Conservation (phyloP, 1,140 invertebrate species). For the Forficula auricularia region DNA sequence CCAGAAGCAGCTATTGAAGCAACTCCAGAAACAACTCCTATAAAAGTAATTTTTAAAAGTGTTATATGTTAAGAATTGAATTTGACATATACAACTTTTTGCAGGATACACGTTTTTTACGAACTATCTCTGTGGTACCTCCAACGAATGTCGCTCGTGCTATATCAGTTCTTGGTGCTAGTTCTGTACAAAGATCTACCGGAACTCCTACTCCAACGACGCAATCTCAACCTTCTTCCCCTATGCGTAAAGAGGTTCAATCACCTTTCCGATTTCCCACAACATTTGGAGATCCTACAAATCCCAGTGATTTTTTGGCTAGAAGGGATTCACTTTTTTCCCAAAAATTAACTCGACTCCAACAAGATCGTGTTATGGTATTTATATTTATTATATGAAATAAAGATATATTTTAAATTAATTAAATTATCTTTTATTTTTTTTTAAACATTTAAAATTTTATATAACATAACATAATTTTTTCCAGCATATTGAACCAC, state of each 20-base stretch:
- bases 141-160: constrained; percentile 42
- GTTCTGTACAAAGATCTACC: too few species aligned
- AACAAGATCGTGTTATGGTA: constrained; percentile 21
- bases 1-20: constrained; percentile 71
- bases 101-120: constrained; percentile 12
- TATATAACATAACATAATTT: too few species aligned
- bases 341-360: constrained; percentile 28
- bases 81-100: too few species aligned
- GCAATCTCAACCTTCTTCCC: constrained; percentile 42
- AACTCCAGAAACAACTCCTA: constrained; percentile 70
- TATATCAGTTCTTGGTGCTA: constrained; percentile 30
- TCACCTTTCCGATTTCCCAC: constrained; percentile 31
- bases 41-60: constrained; percentile 35
- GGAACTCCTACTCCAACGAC: constrained; percentile 16
- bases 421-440: not conserved
- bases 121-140: constrained; percentile 23
- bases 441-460: too few species aligned
- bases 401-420: not conserved
- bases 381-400: not conserved
- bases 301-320: not conserved
- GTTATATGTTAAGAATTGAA: too few species aligned
- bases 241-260: constrained; percentile 38
- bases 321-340: constrained; percentile 17
- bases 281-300: not conserved
- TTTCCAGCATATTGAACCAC: too few species aligned